Evolutionary conservation across 1,140 invertebrate genomes (phyloP).

Genomic region (Mya arenaria): DNA sequence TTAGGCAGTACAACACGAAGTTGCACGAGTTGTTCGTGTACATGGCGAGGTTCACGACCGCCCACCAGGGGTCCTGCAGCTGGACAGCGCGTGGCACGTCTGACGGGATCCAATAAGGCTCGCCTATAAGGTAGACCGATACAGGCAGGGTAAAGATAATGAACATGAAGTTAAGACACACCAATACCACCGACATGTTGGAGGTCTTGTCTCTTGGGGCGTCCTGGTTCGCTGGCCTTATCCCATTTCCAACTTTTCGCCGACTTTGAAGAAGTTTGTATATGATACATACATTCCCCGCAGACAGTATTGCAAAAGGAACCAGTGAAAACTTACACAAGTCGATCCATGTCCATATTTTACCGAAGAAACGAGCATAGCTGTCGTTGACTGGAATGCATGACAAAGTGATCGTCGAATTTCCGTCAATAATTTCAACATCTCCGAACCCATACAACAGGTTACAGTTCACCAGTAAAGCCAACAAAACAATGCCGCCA

Average conservation of each 20-base stretch:
- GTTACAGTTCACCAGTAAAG: conserved; percentile 59
- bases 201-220: conserved; percentile 15
- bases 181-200: conserved; percentile 60
- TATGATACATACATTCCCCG: conserved; percentile 62
- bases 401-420: neutral
- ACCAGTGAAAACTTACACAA: conserved; percentile 61
- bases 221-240: neutral
- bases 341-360: conserved; percentile 67
- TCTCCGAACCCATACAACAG: conserved; percentile 56
- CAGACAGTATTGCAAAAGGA: conserved; percentile 54
- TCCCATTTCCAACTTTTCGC: neutral
- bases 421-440: neutral
- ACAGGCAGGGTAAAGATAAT: conserved; percentile 61
- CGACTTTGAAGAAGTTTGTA: conserved; percentile 29
- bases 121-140: conserved; percentile 59
- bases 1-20: conserved; percentile 72
- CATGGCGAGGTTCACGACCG: conserved; percentile 57
- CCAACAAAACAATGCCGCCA: conserved; percentile 9
- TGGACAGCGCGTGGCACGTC: neutral
- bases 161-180: conserved; percentile 61
- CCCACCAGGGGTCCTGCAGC: conserved; percentile 42
- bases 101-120: conserved; percentile 44
- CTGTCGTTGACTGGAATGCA: conserved; percentile 23
- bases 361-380: conserved; percentile 46
- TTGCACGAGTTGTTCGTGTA: conserved; percentile 71